phyloP scores from a whole-genome alignment of 1,140 invertebrate genomes.

The Nephila pilipes region DNA sequence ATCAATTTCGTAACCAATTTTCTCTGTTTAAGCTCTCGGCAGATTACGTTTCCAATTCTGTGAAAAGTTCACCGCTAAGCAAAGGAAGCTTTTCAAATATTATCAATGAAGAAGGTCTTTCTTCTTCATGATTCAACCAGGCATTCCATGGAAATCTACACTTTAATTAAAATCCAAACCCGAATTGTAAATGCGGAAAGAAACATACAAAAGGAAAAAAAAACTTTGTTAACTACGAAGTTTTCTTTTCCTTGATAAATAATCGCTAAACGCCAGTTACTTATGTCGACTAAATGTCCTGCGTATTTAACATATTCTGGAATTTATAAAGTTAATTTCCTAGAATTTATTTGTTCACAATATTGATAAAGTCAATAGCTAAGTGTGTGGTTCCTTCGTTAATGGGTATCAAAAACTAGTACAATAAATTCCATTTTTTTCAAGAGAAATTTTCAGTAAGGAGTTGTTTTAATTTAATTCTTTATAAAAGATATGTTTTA shows the following conservation, averaged over 20 bases:
- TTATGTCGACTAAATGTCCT: too few relatives aligned
- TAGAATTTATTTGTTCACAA: too few relatives aligned
- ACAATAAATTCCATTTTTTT: too few relatives aligned
- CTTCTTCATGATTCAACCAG: neutral
- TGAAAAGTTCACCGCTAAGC: neutral
- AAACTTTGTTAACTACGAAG: too few relatives aligned
- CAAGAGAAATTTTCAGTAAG: too few relatives aligned
- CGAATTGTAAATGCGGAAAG: neutral
- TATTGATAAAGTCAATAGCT: too few relatives aligned
- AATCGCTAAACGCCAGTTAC: neutral
- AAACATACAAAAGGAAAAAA: neutral
- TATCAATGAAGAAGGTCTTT: neutral
- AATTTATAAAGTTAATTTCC: too few relatives aligned
- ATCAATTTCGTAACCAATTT: constrained; percentile 11
- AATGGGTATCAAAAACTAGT: too few relatives aligned
- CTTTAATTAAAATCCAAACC: constrained; percentile 12
- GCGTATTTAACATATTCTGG: too few relatives aligned
- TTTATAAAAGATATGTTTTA: too few relatives aligned
- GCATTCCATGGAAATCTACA: neutral
- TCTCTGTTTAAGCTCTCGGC: neutral
- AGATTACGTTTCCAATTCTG: constrained; percentile 3
- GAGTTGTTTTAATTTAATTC: too few relatives aligned
- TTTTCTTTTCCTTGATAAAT: neutral
- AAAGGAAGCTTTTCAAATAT: neutral
- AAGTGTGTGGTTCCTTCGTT: too few relatives aligned